Conservation (phyloP, 2,113 vertebrate species). For the Indri indri region DNA sequence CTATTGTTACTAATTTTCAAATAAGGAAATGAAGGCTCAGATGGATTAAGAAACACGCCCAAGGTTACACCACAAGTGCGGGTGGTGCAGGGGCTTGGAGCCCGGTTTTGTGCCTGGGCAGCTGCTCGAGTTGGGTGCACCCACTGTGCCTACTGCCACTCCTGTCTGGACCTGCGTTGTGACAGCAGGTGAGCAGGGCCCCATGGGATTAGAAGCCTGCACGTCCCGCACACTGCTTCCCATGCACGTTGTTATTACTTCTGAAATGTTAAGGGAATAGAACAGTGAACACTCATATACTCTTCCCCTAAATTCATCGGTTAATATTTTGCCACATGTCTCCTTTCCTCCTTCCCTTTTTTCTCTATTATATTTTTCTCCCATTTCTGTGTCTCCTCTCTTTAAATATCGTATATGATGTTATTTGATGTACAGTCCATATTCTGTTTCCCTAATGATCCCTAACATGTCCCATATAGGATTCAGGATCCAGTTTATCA, state of each 20-base stretch:
- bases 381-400: not conserved
- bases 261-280: no score
- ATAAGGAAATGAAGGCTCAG: not conserved
- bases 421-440: not conserved
- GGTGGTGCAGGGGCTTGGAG: no score
- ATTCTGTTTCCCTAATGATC: not conserved
- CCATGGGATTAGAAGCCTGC: not conserved
- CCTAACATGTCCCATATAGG: not conserved
- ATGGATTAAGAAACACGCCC: not conserved
- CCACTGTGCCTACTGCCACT: no score
- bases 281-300: no score
- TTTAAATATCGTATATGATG: not conserved
- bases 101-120: not conserved
- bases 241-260: fast-evolving
- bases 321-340: not conserved
- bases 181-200: not conserved
- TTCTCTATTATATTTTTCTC: not conserved
- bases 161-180: not conserved
- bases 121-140: not conserved
- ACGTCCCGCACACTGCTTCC: not conserved
- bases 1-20: not conserved
- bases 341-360: not conserved
- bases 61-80: not conserved
- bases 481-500: not conserved
- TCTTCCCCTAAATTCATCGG: not conserved